phyloP scores from a whole-genome alignment of 2,888 invertebrate genomes.

The Helobdella robusta region DNA sequence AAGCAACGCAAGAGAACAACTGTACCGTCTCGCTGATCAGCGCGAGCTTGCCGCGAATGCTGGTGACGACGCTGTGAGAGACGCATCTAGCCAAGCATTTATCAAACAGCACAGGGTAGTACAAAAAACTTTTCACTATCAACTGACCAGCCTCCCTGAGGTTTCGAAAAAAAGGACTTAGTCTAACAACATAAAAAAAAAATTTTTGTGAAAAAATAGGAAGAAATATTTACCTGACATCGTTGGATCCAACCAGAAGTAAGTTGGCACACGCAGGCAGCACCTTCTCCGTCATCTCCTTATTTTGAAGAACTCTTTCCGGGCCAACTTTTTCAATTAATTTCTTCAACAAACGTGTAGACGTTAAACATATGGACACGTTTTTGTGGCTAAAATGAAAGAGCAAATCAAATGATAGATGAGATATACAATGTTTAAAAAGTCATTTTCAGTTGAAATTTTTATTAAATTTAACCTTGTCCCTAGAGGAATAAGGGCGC shows the following conservation, averaged over 20 bases:
- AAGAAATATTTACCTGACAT: slow-evolving; percentile 5
- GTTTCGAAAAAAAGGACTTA: too few species aligned
- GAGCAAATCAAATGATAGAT: neutral
- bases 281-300: slow-evolving; percentile 12
- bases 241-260: slow-evolving; percentile 6
- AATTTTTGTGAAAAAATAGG: too few species aligned
- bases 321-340: neutral
- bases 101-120: too few species aligned
- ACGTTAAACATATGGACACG: neutral
- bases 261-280: slow-evolving; percentile 1
- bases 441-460: neutral
- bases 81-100: too few species aligned
- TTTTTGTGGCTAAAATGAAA: slow-evolving; percentile 12
- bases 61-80: too few species aligned
- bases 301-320: neutral
- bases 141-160: too few species aligned
- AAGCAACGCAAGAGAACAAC: too few species aligned
- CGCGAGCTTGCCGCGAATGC: too few species aligned
- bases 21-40: too few species aligned
- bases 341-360: neutral
- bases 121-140: too few species aligned
- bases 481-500: slow-evolving; percentile 48
- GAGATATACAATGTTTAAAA: neutral
- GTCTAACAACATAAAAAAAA: too few species aligned
- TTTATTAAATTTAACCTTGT: slow-evolving; percentile 40